These are phyloP conservation scores for Neogobius melanostomus DNA, from an alignment of 2,113 vertebrate species.

Conservation along the genomic window DNA sequence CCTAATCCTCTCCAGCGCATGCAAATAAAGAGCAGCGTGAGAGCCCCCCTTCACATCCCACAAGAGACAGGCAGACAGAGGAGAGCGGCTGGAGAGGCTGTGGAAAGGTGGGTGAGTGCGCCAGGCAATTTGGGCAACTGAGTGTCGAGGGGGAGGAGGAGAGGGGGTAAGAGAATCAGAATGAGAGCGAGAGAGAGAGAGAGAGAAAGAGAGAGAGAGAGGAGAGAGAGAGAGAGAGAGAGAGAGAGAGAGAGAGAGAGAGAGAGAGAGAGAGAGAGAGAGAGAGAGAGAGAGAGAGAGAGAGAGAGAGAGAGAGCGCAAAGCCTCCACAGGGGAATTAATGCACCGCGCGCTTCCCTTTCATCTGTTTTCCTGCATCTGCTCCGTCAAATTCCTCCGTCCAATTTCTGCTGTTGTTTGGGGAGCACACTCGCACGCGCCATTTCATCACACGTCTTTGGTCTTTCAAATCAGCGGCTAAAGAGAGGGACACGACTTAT, in stretches of 20 bases:
- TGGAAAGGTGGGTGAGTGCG: slow-evolving; percentile 69
- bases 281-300: not conserved
- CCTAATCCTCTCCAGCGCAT: slow-evolving; percentile 67
- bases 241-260: not conserved
- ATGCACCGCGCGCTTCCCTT: slow-evolving; percentile 58
- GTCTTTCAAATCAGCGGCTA: slow-evolving; percentile 33
- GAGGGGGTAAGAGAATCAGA: too few species aligned
- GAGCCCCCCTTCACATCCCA: slow-evolving; percentile 67
- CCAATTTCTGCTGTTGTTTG: slow-evolving; percentile 52
- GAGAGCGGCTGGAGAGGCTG: slow-evolving; percentile 55
- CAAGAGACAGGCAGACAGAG: slow-evolving; percentile 55
- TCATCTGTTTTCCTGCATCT: slow-evolving; percentile 62
- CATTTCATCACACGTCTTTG: slow-evolving; percentile 52
- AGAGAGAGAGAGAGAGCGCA: slow-evolving; percentile 36
- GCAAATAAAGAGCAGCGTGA: slow-evolving; percentile 72
- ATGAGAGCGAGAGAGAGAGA: not conserved
- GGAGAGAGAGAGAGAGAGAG: not conserved
- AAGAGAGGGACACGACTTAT: slow-evolving; percentile 4
- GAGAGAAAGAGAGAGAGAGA: not conserved
- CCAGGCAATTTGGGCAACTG: slow-evolving; percentile 72
- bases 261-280: not conserved
- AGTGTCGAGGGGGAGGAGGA: slow-evolving; percentile 60
- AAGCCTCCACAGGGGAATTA: slow-evolving; percentile 64
- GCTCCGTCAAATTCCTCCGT: slow-evolving; percentile 60
- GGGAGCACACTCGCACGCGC: slow-evolving; percentile 41